phyloP scores from a whole-genome alignment of 2,797 vertebrate genomes.

The Tiaroga cobitis region DNA sequence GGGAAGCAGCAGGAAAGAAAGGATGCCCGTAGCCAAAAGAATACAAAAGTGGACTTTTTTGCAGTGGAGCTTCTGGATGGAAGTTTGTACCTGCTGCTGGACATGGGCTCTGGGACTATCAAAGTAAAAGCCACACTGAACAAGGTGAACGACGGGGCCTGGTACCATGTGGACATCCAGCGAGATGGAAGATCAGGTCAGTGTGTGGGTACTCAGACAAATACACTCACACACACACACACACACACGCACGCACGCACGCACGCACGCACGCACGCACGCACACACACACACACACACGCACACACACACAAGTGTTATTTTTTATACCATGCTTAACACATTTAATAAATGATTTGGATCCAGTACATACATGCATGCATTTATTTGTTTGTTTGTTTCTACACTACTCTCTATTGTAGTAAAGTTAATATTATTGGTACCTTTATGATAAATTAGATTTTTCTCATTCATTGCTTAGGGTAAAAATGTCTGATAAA shows the following conservation, averaged over 20 bases:
- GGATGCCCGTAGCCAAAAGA: slow-evolving; percentile 92
- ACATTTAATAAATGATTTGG: slow-evolving; percentile 9
- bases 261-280: neutral
- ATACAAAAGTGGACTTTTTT: slow-evolving; percentile 98
- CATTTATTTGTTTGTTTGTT: neutral
- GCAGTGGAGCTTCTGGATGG: slow-evolving; percentile 96
- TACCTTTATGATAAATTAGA: neutral
- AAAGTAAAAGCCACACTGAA: slow-evolving; percentile 98
- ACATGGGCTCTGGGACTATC: slow-evolving; percentile 99
- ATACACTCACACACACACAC: neutral
- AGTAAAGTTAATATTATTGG: neutral
- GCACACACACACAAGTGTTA: neutral
- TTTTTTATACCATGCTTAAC: neutral
- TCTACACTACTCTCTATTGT: neutral
- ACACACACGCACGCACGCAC: neutral
- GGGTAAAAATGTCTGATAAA: neutral
- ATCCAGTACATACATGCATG: neutral
- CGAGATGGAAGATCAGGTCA: slow-evolving; percentile 95
- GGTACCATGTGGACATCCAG: slow-evolving; percentile 99
- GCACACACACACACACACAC: neutral
- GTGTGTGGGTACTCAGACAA: slow-evolving; percentile 42
- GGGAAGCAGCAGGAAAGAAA: slow-evolving; percentile 96
- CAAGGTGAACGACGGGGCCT: slow-evolving; percentile 97
- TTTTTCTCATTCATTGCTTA: neutral
- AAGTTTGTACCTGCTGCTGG: slow-evolving; percentile 92